phyloP scores from a whole-genome alignment of 1,140 invertebrate species.

The Ylistrum balloti region DNA sequence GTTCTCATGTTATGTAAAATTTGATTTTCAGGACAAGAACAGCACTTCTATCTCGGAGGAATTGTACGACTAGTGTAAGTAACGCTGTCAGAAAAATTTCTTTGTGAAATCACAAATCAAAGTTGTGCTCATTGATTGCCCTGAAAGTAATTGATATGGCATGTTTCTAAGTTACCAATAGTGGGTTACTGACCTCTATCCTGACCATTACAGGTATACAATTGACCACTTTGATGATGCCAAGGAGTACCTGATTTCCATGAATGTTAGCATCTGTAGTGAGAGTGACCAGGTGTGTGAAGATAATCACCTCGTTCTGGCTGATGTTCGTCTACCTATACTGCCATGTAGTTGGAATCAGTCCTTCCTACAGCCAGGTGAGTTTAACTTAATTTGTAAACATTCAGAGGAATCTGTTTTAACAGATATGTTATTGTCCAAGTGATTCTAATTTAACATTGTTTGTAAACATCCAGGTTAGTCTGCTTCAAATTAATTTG shows the following conservation, averaged over 20 bases:
- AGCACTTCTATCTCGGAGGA: constrained; percentile 9
- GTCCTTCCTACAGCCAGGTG: constrained; percentile 31
- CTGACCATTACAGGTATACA: constrained; percentile 55
- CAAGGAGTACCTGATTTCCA: constrained; percentile 53
- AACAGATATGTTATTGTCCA: too few species aligned
- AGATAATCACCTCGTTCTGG: constrained; percentile 48
- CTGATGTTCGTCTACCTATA: constrained; percentile 50
- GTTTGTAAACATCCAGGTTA: too few species aligned
- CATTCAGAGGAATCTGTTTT: too few species aligned
- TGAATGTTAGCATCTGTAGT: constrained; percentile 63
- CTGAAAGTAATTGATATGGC: too few species aligned
- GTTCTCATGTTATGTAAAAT: not conserved
- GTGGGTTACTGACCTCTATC: not conserved
- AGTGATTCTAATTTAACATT: too few species aligned
- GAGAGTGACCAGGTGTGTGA: constrained; percentile 59
- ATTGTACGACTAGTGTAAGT: constrained; percentile 23
- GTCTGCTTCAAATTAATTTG: too few species aligned
- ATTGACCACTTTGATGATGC: constrained; percentile 55
- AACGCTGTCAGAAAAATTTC: not conserved
- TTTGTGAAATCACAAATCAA: too few species aligned
- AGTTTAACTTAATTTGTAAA: too few species aligned
- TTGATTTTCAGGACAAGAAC: constrained; percentile 1
- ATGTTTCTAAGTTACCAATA: too few species aligned
- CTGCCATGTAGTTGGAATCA: constrained; percentile 44
- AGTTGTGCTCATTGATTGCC: too few species aligned